Percentiles rank a stretch among this genome's conserved stretches.
These are phyloP conservation scores for Ptilodon capucinus DNA, from an alignment of 2,888 invertebrate genomes.

Conservation along the genomic window DNA sequence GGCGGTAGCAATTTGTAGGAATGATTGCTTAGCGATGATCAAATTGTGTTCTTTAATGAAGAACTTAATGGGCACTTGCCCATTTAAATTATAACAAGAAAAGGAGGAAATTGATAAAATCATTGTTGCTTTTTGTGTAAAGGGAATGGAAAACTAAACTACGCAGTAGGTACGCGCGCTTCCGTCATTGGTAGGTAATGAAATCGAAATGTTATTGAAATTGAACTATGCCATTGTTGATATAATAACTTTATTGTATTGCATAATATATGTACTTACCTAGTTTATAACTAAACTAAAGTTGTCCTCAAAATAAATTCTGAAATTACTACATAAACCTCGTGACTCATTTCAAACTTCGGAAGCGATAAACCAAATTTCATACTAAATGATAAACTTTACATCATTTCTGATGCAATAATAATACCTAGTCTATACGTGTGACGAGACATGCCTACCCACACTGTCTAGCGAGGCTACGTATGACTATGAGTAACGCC, in stretches of 20 bases:
- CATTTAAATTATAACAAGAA: not conserved
- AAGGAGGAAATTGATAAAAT: not conserved
- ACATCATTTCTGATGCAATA: conserved; percentile 19
- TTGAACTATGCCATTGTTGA: too few species aligned
- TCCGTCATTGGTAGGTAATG: too few species aligned
- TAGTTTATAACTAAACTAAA: too few species aligned
- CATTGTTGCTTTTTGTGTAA: not conserved
- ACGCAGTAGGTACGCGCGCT: too few species aligned
- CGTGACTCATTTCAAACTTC: too few species aligned
- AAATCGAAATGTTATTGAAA: too few species aligned
- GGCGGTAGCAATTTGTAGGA: not conserved
- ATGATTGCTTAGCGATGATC: not conserved
- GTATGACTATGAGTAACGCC: conserved; percentile 19
- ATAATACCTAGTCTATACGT: not conserved
- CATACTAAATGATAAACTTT: conserved; percentile 5
- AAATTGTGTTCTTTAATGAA: not conserved
- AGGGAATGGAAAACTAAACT: not conserved
- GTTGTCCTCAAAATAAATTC: too few species aligned
- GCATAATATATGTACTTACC: too few species aligned
- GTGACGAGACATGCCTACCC: conserved; percentile 15
- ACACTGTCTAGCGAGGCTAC: conserved; percentile 15
- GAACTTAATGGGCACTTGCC: too few species aligned
- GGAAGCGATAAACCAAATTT: not conserved
- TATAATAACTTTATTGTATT: too few species aligned
- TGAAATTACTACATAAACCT: too few species aligned